Percentiles rank a stretch among this genome's conserved stretches.
Conservation (phyloP, 2,797 vertebrate species). For the Alcedo atthis region DNA sequence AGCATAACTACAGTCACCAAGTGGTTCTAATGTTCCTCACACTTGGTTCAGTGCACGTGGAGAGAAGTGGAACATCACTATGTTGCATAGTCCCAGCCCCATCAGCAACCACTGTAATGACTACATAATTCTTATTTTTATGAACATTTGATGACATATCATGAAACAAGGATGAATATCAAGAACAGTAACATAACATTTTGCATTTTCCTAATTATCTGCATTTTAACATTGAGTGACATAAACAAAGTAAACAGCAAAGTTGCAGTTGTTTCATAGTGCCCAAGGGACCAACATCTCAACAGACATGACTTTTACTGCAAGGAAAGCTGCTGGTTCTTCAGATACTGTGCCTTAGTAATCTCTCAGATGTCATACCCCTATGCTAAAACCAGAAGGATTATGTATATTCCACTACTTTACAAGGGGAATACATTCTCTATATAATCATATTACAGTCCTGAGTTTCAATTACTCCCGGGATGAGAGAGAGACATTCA, state of each 20-base stretch:
- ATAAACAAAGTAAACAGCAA: not conserved
- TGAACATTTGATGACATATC: not conserved
- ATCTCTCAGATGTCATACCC: not conserved
- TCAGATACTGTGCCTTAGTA: not conserved
- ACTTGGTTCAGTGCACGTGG: not conserved
- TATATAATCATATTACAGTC: not conserved
- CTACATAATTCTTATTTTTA: not conserved
- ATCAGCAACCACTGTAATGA: not conserved
- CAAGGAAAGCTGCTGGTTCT: not conserved
- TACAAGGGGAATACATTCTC: not conserved
- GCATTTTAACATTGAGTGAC: not conserved
- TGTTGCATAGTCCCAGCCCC: not conserved
- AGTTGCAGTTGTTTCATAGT: not conserved
- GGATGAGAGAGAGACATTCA: not conserved
- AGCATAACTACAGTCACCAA: not conserved
- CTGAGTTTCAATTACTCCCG: not conserved
- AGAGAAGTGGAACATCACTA: not conserved
- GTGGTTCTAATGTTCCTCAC: not conserved
- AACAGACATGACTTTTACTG: not conserved
- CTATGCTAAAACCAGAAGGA: not conserved
- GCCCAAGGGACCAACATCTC: not conserved
- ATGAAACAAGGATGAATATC: not conserved
- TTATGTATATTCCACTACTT: not conserved
- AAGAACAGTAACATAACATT: not conserved
- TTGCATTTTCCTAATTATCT: not conserved